Conservation (phyloP, 2,888 invertebrate species). For the Nymphalis c-album region DNA sequence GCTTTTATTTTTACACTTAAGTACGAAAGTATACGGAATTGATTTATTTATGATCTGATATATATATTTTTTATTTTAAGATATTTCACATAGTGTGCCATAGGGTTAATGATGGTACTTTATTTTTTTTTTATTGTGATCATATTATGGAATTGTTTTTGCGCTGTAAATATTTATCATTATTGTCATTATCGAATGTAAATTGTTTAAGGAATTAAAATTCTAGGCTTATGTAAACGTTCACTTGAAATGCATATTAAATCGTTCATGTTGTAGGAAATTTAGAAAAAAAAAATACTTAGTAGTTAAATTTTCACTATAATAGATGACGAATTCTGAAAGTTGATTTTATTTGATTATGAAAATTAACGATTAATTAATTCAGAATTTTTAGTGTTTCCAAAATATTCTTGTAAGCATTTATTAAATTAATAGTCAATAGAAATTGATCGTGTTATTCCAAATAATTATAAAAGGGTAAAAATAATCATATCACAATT, state of each 20-base stretch:
- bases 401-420: constrained; percentile 42
- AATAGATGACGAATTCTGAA: constrained; percentile 40
- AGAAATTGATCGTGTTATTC: constrained; percentile 33
- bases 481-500: constrained; percentile 76
- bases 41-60: constrained; percentile 55
- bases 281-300: constrained; percentile 55
- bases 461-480: constrained; percentile 51
- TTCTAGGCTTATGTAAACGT: constrained; percentile 67
- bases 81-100: constrained; percentile 47
- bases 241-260: constrained; percentile 68
- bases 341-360: constrained; percentile 37
- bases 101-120: constrained; percentile 45
- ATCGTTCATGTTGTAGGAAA: constrained; percentile 79
- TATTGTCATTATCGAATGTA: constrained; percentile 61
- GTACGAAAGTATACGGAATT: constrained; percentile 43
- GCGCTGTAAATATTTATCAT: constrained; percentile 76
- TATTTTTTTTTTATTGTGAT: constrained; percentile 42
- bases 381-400: constrained; percentile 36
- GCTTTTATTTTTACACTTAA: constrained; percentile 34
- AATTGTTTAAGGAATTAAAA: constrained; percentile 62
- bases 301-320: constrained; percentile 60
- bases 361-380: constrained; percentile 26
- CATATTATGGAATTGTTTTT: constrained; percentile 56
- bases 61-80: constrained; percentile 38
- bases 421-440: constrained; percentile 41